Evolutionary conservation across 2,797 vertebrate species (phyloP), one percentile per base, ranked within the genome.

Genomic region (Acomys russatus): DNA sequence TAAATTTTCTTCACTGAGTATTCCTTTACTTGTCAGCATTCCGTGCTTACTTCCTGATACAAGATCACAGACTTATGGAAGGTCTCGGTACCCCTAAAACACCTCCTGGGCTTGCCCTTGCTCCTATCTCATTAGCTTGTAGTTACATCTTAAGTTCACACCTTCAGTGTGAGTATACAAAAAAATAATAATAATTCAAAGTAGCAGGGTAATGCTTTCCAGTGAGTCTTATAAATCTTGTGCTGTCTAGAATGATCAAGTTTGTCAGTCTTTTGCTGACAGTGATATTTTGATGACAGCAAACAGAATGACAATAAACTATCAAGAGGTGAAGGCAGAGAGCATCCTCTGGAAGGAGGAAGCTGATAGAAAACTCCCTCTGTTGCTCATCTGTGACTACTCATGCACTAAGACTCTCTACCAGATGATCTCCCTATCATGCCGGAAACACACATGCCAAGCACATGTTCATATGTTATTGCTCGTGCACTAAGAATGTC

Each of bases 221-320:
- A n/a, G 9, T 59, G 88, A 89, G 18, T 23, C 63, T 92, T 97
- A 56, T 90, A 91, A 92, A 38, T 85, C 35, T 20, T 59, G 10
- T 12, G 4, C 64, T 85, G 23, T 71, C 94, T 91, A 74, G 18
- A 84, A 49, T 28, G 6, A 94, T 92, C 54, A 49, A 66, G 35
- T 68, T 33, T 82, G 20, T 70, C 77, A 64, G 87, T 96, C n/a
- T 76, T 91, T 93, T 44, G 22, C 88, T 96, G 78, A 95, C 20
- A 35, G 38, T 73, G 23, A 54, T 8, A 86, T 88, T 85, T 80
- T 44, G 30, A 56, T 90, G 33, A 85, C 18, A 22, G 35, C n/a
- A 90, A 96, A 83, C 14, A 88, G 18, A 90, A 82, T 25, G 44
- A 78, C 64, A 30, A 92, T 51, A 23, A 95, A 96, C 28, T 73